Evolutionary conservation across 2,888 invertebrate genomes (phyloP), one percentile per base, ranked within the genome.

Genomic region (Eupsilia transversa): DNA sequence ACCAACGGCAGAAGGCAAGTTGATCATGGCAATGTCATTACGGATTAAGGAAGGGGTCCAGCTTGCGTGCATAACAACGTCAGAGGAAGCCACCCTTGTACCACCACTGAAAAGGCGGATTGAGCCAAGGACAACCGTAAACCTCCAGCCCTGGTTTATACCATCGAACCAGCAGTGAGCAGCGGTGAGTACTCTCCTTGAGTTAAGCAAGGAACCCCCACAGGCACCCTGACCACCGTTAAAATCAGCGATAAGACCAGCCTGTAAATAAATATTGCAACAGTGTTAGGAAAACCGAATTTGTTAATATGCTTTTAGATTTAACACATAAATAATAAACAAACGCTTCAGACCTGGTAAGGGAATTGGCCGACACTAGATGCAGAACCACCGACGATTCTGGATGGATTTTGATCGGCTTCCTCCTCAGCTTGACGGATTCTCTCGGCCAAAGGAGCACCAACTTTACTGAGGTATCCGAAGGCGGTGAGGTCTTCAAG

Each of bases 21-120:
- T 84, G 52, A 93, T 87, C 0, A 94, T 77, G 46, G 91, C 94
- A 27, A 94, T 80, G 70, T 94, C 94, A 74, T 94, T 93, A 41
- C 91, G 89, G 33, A 82, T 79, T 3, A 87, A 72, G 0, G 12
- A 0, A 0, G 94, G 93, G 12, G 46, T 72, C 93, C 92, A 94
- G 72, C 79, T 87, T 5, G 86, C 85, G 72, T 94, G 94, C 76
- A 86, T 77, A 12, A 77, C 82, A 2, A 94, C 86, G 1, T 69
- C 80, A 38, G 86, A 89, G 9, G 92, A 85, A 2, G 84, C 61
- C 0, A 91, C 0, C 41, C 65, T 63, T 2, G 35, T 63, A 52
- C 80, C 60, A 4, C 66, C 74, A 38, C 49, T 67, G 23, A 74
- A 78, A 2, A 77, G 49, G 14, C 27, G 79, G 41, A 77, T 63